These are phyloP conservation scores for Apamea epomidion DNA, from an alignment of 2,888 invertebrate species.

Conservation along the genomic window DNA sequence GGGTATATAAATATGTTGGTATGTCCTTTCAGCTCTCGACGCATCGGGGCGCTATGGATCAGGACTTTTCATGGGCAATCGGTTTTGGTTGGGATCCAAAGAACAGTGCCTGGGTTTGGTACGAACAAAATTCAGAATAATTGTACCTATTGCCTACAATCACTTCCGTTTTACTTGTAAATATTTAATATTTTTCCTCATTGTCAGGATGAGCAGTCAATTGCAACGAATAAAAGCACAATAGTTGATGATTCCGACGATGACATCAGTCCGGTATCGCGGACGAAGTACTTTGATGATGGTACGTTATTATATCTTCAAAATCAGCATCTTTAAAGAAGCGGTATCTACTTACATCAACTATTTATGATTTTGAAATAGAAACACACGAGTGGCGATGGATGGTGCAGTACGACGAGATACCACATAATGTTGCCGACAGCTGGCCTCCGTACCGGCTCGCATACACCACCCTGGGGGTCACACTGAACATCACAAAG, in stretches of 20 bases:
- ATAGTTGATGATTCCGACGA: constrained; percentile 74
- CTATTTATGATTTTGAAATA: constrained; percentile 36
- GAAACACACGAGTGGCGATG: constrained; percentile 78
- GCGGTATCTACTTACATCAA: background rate
- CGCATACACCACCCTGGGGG: constrained; percentile 76
- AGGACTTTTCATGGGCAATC: constrained; percentile 83
- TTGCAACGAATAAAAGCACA: constrained; percentile 68
- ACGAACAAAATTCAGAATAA: constrained; percentile 57
- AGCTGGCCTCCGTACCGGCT: constrained; percentile 80
- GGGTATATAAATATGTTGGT: background rate
- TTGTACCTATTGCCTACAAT: background rate
- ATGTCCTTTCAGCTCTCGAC: constrained; percentile 79
- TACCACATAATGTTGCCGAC: constrained; percentile 72
- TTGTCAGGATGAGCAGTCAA: constrained; percentile 75
- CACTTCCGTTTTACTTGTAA: background rate
- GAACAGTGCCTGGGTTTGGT: constrained; percentile 83
- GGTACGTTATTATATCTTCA: constrained; percentile 67
- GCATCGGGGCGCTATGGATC: constrained; percentile 86
- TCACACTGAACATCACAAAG: constrained; percentile 85
- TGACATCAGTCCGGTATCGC: constrained; percentile 66
- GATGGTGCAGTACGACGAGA: constrained; percentile 73
- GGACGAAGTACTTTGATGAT: constrained; percentile 76
- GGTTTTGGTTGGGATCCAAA: constrained; percentile 87
- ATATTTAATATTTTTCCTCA: background rate
- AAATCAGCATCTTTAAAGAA: background rate